These are phyloP conservation scores for Congeria kusceri DNA, from an alignment of 2,888 invertebrate species.

Conservation along the genomic window DNA sequence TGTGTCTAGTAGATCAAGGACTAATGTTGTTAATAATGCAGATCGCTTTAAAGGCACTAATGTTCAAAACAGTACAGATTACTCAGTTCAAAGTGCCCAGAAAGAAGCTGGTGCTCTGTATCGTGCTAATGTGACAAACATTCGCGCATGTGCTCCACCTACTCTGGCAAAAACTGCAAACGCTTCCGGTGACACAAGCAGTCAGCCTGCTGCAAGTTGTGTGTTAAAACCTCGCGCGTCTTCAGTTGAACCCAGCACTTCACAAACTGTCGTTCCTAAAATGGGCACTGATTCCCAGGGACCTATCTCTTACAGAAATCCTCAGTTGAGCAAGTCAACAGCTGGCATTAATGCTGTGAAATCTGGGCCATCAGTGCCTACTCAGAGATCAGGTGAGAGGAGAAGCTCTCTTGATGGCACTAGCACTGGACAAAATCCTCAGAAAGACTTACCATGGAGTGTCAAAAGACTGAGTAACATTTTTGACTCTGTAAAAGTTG, in stretches of 20 bases:
- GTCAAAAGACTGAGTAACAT: conserved; percentile 74
- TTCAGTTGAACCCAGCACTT: conserved; percentile 46
- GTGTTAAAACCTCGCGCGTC: conserved; percentile 59
- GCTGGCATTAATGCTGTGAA: conserved; percentile 9
- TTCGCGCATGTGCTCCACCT: conserved; percentile 8
- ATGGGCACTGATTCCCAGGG: conserved; percentile 37
- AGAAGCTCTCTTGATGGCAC: conserved; percentile 36
- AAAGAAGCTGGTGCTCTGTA: conserved; percentile 29
- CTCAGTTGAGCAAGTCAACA: conserved; percentile 14
- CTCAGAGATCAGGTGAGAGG: background rate
- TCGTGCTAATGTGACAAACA: conserved; percentile 17
- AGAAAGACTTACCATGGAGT: conserved; percentile 77
- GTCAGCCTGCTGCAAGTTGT: conserved; percentile 23
- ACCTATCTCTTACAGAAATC: conserved; percentile 50
- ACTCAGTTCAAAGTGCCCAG: conserved; percentile 50
- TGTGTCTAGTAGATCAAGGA: conserved; percentile 41
- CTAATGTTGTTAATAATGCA: conserved; percentile 4
- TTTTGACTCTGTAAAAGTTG: conserved; percentile 61
- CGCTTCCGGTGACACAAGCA: background rate
- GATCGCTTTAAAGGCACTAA: conserved; percentile 11
- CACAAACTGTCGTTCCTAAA: conserved; percentile 18
- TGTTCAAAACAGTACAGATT: conserved; percentile 18
- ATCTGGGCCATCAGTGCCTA: conserved; percentile 9
- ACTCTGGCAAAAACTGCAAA: conserved; percentile 12
- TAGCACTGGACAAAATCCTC: conserved; percentile 20